Base-by-base conservation (phyloP, 2,888 invertebrate species). In the Mythimna loreyi region DNA sequence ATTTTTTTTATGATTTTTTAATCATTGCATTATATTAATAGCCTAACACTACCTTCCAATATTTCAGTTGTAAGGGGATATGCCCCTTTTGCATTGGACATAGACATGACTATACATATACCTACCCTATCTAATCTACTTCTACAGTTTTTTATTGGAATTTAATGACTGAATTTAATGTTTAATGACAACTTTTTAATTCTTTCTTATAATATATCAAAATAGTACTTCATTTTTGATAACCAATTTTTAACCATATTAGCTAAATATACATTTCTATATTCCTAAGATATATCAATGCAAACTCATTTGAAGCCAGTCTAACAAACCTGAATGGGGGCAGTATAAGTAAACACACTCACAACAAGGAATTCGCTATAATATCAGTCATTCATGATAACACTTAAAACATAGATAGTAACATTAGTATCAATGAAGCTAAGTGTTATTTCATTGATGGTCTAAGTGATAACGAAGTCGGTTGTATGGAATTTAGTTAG, bases 381-480 rank as follows among this genome's bases (percentile, higher is more conserved):
- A 76, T 79, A 76, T 77, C 72, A 65, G n/a, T 61, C 71, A 75
- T 72, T 81, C 49, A 66, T 59, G 82, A 79, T 75, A 80, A 67
- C 72, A 59, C 57, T 69, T 62, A 50, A 45, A 67, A 72, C 67
- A 52, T 61, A 58, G 62, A 75, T 76, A 69, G 50, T 61, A 47
- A 70, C 57, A 57, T 67, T 65, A 64, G 55, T 74, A 72, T 77
- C 72, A 81, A 82, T 74, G 75, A 65, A 80, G 67, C 50, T 66
- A 68, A 81, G 72, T 73, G 65, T 43, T 55, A 57, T 58, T 83
- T 63, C 62, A 76, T 73, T 81, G 81, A 75, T 76, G 52, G 30
- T 49, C 25, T 33, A 7, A 4, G 7, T 58, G 66, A 71, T 82
- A 66, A 69, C 28, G 50, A 52, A 50, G 61, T 19, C 5, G 33